Evolutionary conservation across 2,797 vertebrate genomes (phyloP), one percentile per base, ranked within the genome.

Genomic region (Oreortyx pictus): DNA sequence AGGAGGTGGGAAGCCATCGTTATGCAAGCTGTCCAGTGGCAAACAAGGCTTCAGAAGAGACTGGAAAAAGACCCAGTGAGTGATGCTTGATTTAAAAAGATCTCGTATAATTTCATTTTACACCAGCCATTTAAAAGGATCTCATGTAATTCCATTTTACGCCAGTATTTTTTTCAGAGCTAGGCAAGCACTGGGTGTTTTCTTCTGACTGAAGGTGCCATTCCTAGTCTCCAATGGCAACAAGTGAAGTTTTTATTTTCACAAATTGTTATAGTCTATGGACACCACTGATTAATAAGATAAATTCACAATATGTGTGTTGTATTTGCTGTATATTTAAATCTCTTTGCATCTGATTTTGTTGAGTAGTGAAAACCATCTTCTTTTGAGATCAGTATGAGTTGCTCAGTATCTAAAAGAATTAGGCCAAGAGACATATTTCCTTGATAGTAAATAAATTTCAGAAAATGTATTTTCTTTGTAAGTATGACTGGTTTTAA

Each of bases 1-100:
- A 98, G 99, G 85, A 97, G 99, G 91, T 99, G 99, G 99, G 99
- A 99, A 97, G 99, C 99, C 80, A 99, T 99, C 77, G 98, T 99
- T 95, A 99, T 99, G 99, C 99, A 99, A 97, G 98, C 98, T 47
- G 98, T 99, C 95, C 99, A 99, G 97, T 99, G 99, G 99, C 99
- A 99, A 97, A 98, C 98, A 68, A 95, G 98, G 80, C 98, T 99
- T 72, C 98, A 98, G 96, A 98, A 97, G 88, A 98, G 98, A 91
- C 81, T 98, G 93, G 98, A 98, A 79, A 96, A 98, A 80, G 97
- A 98, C 91, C 98, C 97, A 97, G 99, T 99, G 95, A 98, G 98
- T 97, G 74, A 71, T 41, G 8, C 27, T 84, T 80, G 24, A 59
- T 92, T 89, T 82, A 60, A 64, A 84, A 90, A 70, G n/a, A 11